A percentile compares a stretch with the other conserved stretches of the same genome.
phyloP scores from a whole-genome alignment of 35 echinoderm and acorn worm genomes.

The Stichopus chloronotus region DNA sequence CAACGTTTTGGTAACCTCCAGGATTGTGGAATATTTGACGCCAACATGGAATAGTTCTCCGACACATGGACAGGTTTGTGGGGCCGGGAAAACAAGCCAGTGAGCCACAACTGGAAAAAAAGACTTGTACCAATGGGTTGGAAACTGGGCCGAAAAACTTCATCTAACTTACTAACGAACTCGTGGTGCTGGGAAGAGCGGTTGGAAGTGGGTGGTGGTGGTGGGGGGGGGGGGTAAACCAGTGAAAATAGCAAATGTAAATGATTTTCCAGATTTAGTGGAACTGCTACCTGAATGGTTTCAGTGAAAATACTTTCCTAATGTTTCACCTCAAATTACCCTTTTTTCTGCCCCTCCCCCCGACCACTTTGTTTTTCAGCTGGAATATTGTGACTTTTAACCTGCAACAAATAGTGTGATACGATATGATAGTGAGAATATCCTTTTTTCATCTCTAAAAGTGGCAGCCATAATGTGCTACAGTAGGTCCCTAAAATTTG shows the following conservation, averaged over 20 bases:
- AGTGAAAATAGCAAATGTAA: background rate
- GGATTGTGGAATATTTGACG: conserved; percentile 1
- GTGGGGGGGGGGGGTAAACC: background rate
- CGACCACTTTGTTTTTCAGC: conserved; percentile 4
- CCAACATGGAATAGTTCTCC: conserved; percentile 8
- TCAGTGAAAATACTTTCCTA: background rate
- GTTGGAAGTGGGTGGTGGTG: background rate
- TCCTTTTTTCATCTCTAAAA: too few relatives aligned
- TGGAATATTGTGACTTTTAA: background rate
- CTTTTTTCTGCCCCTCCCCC: background rate
- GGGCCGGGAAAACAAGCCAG: too few relatives aligned
- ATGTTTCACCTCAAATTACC: too few relatives aligned
- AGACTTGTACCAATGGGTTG: too few relatives aligned
- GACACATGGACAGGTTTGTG: background rate
- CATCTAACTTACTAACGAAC: too few relatives aligned
- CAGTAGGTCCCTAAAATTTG: too few relatives aligned
- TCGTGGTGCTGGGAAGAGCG: too few relatives aligned
- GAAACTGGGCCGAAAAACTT: too few relatives aligned
- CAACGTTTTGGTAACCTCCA: background rate
- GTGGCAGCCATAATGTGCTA: too few relatives aligned
- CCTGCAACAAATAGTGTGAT: too few relatives aligned
- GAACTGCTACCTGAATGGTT: background rate
- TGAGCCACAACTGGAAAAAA: too few relatives aligned
- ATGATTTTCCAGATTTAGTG: background rate
- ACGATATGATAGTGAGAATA: too few relatives aligned